phyloP scores from a whole-genome alignment of 2,797 vertebrate species.

The Capromys pilorides region DNA sequence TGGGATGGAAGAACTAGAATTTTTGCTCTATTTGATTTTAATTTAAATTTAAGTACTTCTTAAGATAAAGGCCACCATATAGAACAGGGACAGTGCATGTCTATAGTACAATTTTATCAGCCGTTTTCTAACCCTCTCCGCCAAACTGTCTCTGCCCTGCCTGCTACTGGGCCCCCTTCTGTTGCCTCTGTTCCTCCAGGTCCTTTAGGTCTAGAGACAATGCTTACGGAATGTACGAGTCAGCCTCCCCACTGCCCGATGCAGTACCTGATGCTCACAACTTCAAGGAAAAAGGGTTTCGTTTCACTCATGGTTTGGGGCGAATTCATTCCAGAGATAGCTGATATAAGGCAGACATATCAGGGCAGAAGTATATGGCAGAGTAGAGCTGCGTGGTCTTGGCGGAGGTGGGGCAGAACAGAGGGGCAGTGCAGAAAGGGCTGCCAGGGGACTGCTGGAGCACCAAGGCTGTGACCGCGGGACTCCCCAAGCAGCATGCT shows the following conservation, averaged over 20 bases:
- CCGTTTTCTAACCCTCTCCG: background rate
- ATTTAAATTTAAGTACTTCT: background rate
- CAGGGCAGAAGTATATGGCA: background rate
- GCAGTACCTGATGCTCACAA: background rate
- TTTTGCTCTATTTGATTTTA: constrained; percentile 31
- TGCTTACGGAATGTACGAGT: background rate
- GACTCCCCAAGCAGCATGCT: background rate
- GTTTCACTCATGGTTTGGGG: background rate
- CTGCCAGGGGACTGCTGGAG: background rate
- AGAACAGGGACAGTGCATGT: background rate
- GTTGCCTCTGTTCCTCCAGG: background rate
- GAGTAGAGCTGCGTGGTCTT: background rate
- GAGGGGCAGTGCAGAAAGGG: background rate
- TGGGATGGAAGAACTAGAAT: background rate
- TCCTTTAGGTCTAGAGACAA: constrained; percentile 9
- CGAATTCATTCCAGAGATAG: background rate
- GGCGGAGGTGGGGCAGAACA: background rate
- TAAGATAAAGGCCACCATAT: background rate
- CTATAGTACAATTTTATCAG: background rate
- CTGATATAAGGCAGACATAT: background rate
- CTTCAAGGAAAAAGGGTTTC: background rate
- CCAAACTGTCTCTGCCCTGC: background rate
- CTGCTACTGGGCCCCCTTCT: background rate
- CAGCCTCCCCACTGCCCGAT: background rate
- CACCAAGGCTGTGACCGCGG: background rate